Base-by-base conservation (phyloP, 2,888 invertebrate species). In the Spialia ferax region DNA sequence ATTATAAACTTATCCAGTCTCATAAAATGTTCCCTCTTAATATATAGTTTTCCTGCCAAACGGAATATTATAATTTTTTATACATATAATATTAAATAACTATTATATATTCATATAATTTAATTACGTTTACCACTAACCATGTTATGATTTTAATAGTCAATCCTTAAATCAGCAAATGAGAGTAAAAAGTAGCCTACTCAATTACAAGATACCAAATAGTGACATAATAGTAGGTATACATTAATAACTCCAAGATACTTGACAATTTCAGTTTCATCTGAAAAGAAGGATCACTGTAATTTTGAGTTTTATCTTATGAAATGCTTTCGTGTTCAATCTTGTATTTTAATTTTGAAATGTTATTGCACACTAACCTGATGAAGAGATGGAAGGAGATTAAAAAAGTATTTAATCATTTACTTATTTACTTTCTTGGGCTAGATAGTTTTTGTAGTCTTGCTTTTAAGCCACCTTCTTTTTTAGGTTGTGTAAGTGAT, bases 401-500 rank as follows among this genome's bases (percentile, higher is more conserved):
- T 45, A 15, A 45, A 2, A 45, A 45, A 45, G 13, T 13, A 22
- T 4, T 1, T 23, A n/a, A 22, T n/a, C 8, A 20, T 23, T 10
- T 7, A 6, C n/a, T 10, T 7, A 6, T 23, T 23, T 73, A 81
- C 80, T 90, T 92, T 69, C 81, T 85, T 63, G 85, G 79, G 75
- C 79, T 87, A n/a, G 92, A 89, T 71, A 96, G 78, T 81, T 95
- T 95, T 77, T 95, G 95, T 23, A 96, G 84, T 72, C 95, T 94
- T 5, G 95, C 95, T 79, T 96, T 96, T 52, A 96, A 85, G 42
- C 96, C 96, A 52, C 95, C 95, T 77, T 96, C 95, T 75, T 95
- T 94, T 80, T 95, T 95, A 70, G 95, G 95, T 73, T 95, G 95
- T 20, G 92, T 94, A 20, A 89, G 80, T 52, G 94, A 88, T 82